These are phyloP conservation scores for Ptychodera flava DNA, from an alignment of 35 echinoderm and acorn worm genomes.

Conservation along the genomic window DNA sequence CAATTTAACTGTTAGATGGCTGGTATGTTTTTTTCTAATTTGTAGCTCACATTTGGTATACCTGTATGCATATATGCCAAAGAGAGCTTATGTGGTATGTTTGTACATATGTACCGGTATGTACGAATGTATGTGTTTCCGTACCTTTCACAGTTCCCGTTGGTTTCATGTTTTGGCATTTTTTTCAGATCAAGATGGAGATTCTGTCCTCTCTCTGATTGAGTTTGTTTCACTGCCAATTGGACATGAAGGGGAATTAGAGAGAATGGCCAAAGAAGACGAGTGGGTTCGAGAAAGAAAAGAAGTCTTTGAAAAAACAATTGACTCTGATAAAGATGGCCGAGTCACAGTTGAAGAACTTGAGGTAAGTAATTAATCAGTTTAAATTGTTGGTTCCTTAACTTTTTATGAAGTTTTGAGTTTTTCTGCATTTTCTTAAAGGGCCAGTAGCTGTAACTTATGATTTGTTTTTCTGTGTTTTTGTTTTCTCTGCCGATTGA, in stretches of 20 bases:
- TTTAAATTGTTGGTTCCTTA: neutral
- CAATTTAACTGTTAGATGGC: no score
- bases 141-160: no score
- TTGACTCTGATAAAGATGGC: slow-evolving; percentile 77
- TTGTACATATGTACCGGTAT: no score
- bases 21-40: no score
- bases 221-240: slow-evolving; percentile 89
- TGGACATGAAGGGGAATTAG: slow-evolving; percentile 31
- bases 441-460: no score
- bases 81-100: no score
- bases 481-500: no score
- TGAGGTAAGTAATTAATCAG: slow-evolving; percentile 62
- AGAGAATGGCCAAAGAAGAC: slow-evolving; percentile 39
- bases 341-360: slow-evolving; percentile 57
- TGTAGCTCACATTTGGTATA: no score
- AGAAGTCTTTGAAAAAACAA: slow-evolving; percentile 69
- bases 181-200: slow-evolving; percentile 73
- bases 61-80: no score
- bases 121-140: no score
- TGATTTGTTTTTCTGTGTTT: no score
- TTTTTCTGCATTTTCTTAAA: neutral
- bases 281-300: slow-evolving; percentile 79
- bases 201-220: slow-evolving; percentile 39
- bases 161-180: no score
- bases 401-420: neutral